phyloP scores from a whole-genome alignment of 2,888 invertebrate species.

The Eugnorisma glareosa region DNA sequence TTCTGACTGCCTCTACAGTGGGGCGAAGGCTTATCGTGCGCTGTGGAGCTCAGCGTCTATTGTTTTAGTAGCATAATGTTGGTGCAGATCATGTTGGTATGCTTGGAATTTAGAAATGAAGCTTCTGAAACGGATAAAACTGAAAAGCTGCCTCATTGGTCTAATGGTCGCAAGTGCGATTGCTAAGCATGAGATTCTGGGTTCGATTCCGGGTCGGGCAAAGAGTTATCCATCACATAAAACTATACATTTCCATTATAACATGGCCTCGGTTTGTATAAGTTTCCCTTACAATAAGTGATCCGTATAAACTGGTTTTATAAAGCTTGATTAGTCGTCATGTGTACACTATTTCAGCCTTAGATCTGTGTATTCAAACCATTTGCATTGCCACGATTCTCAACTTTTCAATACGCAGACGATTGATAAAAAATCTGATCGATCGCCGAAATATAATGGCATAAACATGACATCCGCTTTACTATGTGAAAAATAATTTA shows the following conservation, averaged over 20 bases:
- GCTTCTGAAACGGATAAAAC: neutral
- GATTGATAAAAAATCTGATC: neutral
- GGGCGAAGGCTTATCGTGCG: conserved; percentile 6
- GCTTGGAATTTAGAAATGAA: neutral
- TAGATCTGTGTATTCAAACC: neutral
- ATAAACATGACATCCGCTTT: conserved; percentile 31
- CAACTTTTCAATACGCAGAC: no score
- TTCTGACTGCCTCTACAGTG: neutral
- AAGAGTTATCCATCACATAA: no score
- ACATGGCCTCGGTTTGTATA: no score
- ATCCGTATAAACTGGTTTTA: no score
- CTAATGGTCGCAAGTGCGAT: no score
- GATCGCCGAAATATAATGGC: conserved; percentile 12
- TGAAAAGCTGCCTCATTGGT: no score
- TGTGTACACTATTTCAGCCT: neutral
- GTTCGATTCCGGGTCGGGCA: no score
- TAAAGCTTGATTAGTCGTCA: no score
- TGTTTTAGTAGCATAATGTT: neutral
- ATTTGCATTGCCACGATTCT: neutral
- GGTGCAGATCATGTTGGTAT: neutral
- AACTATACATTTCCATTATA: no score
- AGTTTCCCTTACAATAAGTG: no score
- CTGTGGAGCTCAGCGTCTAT: conserved; percentile 12
- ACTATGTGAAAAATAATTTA: conserved; percentile 14
- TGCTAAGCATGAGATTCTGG: no score